Evolutionary conservation across 92 coral and sea anemone species (phyloP).

Genomic region (Paragorgia papillata): DNA sequence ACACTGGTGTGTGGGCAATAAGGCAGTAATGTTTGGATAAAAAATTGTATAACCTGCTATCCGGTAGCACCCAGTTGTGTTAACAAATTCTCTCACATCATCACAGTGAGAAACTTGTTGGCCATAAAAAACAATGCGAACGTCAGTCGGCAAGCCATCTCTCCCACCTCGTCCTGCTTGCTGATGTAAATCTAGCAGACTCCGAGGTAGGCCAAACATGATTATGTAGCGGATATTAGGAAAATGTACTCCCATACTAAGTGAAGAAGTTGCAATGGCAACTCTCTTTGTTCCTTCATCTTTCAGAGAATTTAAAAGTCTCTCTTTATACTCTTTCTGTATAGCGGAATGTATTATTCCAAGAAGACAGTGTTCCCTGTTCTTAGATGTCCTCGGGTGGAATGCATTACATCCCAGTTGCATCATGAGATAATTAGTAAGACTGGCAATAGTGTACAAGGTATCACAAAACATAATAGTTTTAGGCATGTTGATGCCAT

Average conservation of each 20-base stretch:
- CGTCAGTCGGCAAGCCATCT: constrained; percentile 56
- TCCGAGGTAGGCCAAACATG: constrained; percentile 56
- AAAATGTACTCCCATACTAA: constrained; percentile 63
- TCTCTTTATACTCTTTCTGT: constrained; percentile 45
- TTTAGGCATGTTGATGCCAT: constrained; percentile 46
- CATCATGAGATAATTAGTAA: constrained; percentile 48
- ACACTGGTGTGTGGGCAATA: constrained; percentile 46
- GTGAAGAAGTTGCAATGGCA: constrained; percentile 54
- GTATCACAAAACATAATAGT: constrained; percentile 57
- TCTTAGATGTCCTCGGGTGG: constrained; percentile 29
- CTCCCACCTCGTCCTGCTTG: constrained; percentile 67
- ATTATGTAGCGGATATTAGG: constrained; percentile 52
- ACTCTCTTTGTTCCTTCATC: constrained; percentile 51
- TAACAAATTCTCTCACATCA: constrained; percentile 54
- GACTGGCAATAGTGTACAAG: constrained; percentile 54
- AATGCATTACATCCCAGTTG: constrained; percentile 45
- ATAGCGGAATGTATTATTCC: constrained; percentile 53
- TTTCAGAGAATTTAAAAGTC: constrained; percentile 42
- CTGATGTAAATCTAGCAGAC: constrained; percentile 55
- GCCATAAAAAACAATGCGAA: constrained; percentile 48
- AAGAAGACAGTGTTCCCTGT: constrained; percentile 46
- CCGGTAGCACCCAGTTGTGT: constrained; percentile 52
- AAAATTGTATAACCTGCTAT: constrained; percentile 42
- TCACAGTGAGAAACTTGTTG: constrained; percentile 57
- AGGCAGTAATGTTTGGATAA: constrained; percentile 24